phyloP scores from a whole-genome alignment of 2,113 vertebrate species.

The Delphinus delphis region DNA sequence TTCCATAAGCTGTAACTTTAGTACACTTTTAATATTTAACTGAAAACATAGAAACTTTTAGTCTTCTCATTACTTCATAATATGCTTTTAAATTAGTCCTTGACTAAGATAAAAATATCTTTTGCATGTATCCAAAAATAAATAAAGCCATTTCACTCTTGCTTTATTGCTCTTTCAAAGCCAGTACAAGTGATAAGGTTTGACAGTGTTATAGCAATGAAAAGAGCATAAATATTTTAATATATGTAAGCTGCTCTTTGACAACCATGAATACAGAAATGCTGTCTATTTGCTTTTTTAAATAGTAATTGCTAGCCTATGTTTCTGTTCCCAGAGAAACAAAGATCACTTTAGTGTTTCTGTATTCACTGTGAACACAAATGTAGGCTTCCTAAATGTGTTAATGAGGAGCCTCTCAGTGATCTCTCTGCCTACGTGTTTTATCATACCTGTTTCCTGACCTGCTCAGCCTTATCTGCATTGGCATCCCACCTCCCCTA shows the following conservation, averaged over 20 bases:
- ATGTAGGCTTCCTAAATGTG: not conserved
- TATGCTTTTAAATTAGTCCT: constrained; percentile 41
- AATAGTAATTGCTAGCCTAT: not conserved
- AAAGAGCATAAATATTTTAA: constrained; percentile 6
- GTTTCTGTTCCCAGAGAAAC: not conserved
- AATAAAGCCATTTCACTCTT: constrained; percentile 27
- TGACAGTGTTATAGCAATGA: not conserved
- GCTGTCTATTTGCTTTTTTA: not conserved
- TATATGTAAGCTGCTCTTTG: not conserved
- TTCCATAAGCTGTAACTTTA: not conserved
- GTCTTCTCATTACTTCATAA: constrained; percentile 40
- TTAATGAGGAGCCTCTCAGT: not conserved
- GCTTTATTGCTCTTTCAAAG: not conserved
- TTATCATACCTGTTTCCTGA: not conserved
- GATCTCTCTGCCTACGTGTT: not conserved
- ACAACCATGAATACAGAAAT: not conserved
- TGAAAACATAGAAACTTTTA: not conserved
- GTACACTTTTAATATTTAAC: not conserved
- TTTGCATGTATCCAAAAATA: not conserved
- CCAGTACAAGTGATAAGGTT: not conserved
- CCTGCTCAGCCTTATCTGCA: not conserved
- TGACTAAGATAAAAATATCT: constrained; percentile 44
- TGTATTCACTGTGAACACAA: not conserved
- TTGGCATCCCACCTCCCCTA: not conserved
- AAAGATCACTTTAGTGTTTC: not conserved